A percentile compares a stretch with the other conserved stretches of the same genome.
These are phyloP conservation scores for Heliconius hortense DNA, from an alignment of 2,888 invertebrate species.

Conservation along the genomic window DNA sequence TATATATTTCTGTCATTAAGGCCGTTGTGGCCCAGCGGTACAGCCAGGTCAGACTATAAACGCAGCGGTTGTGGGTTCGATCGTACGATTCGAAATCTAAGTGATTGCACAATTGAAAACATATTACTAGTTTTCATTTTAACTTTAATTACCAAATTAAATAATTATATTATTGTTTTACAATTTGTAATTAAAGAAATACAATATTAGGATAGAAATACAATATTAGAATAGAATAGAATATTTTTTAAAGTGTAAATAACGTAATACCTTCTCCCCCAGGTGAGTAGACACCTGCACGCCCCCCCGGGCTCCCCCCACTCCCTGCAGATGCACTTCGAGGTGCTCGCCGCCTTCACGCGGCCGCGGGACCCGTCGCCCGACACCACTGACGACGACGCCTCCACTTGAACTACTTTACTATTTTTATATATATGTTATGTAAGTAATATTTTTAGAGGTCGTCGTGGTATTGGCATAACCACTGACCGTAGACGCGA, in stretches of 20 bases:
- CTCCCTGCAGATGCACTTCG: conserved; percentile 89
- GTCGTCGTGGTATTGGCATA: not conserved
- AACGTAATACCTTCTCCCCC: not conserved
- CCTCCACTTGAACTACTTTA: conserved; percentile 29
- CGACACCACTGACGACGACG: conserved; percentile 50
- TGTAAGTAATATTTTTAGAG: not conserved
- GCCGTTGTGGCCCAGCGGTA: not conserved
- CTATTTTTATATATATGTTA: not conserved
- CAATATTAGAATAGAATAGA: not conserved
- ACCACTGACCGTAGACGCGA: not conserved
- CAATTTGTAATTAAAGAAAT: not conserved
- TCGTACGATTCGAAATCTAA: too few species aligned
- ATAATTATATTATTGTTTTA: not conserved
- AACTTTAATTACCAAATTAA: too few species aligned
- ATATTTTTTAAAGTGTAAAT: not conserved
- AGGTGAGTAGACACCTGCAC: conserved; percentile 50
- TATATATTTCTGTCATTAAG: too few species aligned
- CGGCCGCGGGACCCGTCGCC: conserved; percentile 50
- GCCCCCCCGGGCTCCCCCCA: conserved; percentile 54
- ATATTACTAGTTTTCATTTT: too few species aligned
- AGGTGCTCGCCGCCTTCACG: conserved; percentile 85
- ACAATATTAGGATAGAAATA: not conserved
- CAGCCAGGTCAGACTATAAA: not conserved
- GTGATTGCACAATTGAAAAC: too few species aligned
- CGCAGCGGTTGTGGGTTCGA: not conserved